Base-by-base conservation (phyloP, 2,797 vertebrate species). In the Chaunax sp. region DNA sequence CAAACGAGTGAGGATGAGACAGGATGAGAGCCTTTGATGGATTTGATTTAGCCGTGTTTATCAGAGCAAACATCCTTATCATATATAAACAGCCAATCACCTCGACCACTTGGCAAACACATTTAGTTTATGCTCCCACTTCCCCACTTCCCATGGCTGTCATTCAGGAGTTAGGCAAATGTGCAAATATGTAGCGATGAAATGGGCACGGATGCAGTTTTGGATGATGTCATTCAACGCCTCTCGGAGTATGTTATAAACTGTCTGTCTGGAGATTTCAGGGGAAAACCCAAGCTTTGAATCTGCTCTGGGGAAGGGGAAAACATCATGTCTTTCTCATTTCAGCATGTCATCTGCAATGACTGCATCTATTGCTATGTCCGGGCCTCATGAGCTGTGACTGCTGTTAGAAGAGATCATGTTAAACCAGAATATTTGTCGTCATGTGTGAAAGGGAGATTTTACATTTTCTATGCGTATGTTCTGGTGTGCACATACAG, bases 151-250 rank as follows among this genome's bases (percentile, higher is more conserved):
- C 78, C 70, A 47, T 77, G 67, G 78, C 74, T 73, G 69, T 75
- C 71, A 68, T 57, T 87, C 71, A 77, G 77, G 55, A 66, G 74
- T 83, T 82, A 89, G 84, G 83, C 82, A 90, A 72, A 8, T 64
- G 19, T 55, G 65, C 71, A 90, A 88, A 69, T 78, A 90, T 90
- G 87, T 53, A 72, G 77, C 26, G 1, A 73, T 72, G 76, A 75
- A 80, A 82, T 65, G 80, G 78, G 79, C 77, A 77, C 53, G 72
- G 58, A 61, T 78, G 68, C 57, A 22, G 30, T 58, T 60, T 79
- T 56, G 51, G 68, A 77, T 93, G 90, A 92, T 89, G 88, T 92
- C 86, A 92, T 83, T 53, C 64, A 40, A 56, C 33, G 53, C 78
- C 65, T 83, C 71, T 82, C 69, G 55, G 68, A 81, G 69, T 68